A percentile compares a stretch with the other conserved stretches of the same genome.
Evolutionary conservation across 2,113 vertebrate species (phyloP).

Genomic region (Pseudorasbora parva): DNA sequence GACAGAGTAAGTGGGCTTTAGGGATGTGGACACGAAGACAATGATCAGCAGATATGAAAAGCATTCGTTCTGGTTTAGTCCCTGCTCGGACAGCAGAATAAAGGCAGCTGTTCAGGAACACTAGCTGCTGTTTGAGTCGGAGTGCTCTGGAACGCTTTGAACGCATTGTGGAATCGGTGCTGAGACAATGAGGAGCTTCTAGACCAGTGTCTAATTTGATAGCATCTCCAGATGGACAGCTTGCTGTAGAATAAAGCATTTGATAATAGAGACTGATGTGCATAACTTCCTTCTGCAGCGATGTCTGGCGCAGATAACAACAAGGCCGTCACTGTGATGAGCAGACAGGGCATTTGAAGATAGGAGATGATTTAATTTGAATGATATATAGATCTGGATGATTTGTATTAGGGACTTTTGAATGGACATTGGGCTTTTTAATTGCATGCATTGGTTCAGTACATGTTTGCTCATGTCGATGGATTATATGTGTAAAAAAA

Average conservation of each 20-base stretch:
- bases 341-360: constrained; percentile 24
- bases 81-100: constrained; percentile 4
- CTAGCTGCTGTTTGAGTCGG: constrained; percentile 37
- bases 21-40: constrained; percentile 38
- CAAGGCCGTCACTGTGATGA: constrained; percentile 15
- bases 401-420: neutral
- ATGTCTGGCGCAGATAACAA: constrained; percentile 36
- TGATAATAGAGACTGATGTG: constrained; percentile 30
- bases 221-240: constrained; percentile 41
- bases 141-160: constrained; percentile 23
- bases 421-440: neutral
- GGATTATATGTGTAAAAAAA: neutral
- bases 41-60: constrained; percentile 45
- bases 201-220: constrained; percentile 41
- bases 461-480: neutral
- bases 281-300: constrained; percentile 21
- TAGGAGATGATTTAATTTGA: constrained; percentile 13
- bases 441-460: neutral
- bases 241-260: constrained; percentile 42
- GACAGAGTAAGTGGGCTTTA: constrained; percentile 20
- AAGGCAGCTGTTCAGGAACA: constrained; percentile 21
- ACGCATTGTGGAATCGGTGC: constrained; percentile 24
- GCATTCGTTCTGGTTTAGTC: constrained; percentile 7
- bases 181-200: constrained; percentile 29
- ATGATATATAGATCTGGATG: neutral